A percentile compares a stretch with the other conserved stretches of the same genome.
phyloP scores from a whole-genome alignment of 2,113 vertebrate genomes.

The Cyprinus carpio region DNA sequence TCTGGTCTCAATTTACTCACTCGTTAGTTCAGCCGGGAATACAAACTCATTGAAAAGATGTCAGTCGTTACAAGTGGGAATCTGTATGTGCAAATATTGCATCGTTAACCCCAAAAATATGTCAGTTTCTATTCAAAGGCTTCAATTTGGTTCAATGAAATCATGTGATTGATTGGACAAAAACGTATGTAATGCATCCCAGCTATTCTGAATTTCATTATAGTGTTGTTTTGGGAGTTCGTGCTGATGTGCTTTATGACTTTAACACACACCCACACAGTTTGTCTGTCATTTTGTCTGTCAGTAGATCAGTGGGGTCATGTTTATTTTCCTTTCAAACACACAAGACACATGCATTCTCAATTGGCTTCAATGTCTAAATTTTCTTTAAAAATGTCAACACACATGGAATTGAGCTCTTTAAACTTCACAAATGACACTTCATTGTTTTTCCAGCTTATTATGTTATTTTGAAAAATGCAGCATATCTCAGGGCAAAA shows the following conservation, averaged over 20 bases:
- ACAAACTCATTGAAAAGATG: constrained; percentile 43
- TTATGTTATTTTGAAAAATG: constrained; percentile 43
- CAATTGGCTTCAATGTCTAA: constrained; percentile 10
- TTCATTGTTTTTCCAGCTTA: constrained; percentile 36
- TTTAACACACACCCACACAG: constrained; percentile 8
- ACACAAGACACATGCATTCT: constrained; percentile 42
- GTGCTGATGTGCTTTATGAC: constrained; percentile 17
- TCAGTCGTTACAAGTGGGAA: constrained; percentile 10
- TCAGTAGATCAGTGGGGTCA: constrained; percentile 29
- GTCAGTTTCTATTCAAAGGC: not conserved
- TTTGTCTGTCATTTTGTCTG: constrained; percentile 26
- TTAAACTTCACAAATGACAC: constrained; percentile 12
- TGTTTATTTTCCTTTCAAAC: constrained; percentile 55
- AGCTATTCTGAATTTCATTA: constrained; percentile 3
- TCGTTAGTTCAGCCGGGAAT: constrained; percentile 46
- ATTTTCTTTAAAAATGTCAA: constrained; percentile 12
- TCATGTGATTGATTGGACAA: not conserved
- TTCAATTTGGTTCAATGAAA: not conserved
- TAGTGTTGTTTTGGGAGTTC: not conserved
- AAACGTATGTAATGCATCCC: not conserved
- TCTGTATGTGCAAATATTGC: not conserved
- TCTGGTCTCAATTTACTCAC: constrained; percentile 54
- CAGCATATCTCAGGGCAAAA: constrained; percentile 37
- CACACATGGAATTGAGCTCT: constrained; percentile 21
- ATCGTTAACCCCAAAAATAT: constrained; percentile 14